phyloP scores from a whole-genome alignment of 2,888 invertebrate genomes.

The Ochropacha duplaris region DNA sequence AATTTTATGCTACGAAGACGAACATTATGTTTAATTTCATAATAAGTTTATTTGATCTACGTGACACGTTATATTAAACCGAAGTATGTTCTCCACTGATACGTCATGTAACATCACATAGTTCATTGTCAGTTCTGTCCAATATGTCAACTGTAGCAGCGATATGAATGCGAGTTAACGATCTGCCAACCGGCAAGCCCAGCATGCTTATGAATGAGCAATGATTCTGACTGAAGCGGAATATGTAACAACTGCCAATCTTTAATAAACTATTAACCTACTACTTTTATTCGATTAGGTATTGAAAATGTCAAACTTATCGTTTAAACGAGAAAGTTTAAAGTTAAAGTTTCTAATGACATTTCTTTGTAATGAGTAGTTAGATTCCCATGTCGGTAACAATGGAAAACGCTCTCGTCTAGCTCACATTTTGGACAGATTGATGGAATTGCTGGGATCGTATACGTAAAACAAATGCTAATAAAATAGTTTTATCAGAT shows the following conservation, averaged over 20 bases:
- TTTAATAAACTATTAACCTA: neutral
- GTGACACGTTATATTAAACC: neutral
- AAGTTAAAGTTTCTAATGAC: neutral
- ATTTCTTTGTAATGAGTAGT: conserved; percentile 14
- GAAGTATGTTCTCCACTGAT: neutral
- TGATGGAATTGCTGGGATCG: conserved; percentile 60
- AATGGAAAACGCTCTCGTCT: conserved; percentile 53
- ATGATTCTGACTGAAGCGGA: neutral
- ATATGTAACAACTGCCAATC: neutral
- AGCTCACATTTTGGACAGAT: conserved; percentile 58
- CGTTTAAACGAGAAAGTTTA: too few relatives aligned
- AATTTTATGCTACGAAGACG: neutral
- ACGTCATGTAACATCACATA: neutral
- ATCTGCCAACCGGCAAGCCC: neutral
- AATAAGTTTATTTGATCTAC: neutral
- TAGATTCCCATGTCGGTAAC: conserved; percentile 28
- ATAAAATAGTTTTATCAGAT: conserved; percentile 68
- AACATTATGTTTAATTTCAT: too few relatives aligned
- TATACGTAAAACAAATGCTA: conserved; percentile 61
- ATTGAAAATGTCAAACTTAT: too few relatives aligned
- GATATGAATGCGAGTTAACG: conserved; percentile 1
- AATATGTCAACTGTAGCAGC: neutral
- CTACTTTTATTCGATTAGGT: too few relatives aligned
- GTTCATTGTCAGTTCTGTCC: neutral
- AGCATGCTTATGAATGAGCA: neutral